Evolutionary conservation across 1,140 invertebrate genomes (phyloP).

Genomic region (Neodiprion pinetum): DNA sequence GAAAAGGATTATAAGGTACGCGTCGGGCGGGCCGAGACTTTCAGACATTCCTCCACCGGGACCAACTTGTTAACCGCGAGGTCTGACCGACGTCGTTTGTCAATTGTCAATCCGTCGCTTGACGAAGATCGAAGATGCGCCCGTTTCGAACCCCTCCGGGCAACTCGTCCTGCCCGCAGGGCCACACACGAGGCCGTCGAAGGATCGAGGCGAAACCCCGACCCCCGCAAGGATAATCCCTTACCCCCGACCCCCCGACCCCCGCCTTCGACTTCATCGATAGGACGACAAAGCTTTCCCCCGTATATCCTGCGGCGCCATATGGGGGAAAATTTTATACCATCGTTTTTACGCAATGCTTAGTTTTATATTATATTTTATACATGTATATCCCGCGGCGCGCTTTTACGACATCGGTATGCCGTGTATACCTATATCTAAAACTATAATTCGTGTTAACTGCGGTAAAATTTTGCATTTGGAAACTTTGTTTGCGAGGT

Average conservation of each 20-base stretch:
- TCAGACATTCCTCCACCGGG: background rate
- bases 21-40: background rate
- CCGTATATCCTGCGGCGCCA: too few relatives aligned
- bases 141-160: background rate
- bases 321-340: too few relatives aligned
- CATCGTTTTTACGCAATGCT: too few relatives aligned
- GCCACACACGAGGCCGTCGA: slow-evolving; percentile 3
- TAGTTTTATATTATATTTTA: too few relatives aligned
- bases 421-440: too few relatives aligned
- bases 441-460: too few relatives aligned
- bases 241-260: too few relatives aligned
- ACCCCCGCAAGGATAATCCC: background rate
- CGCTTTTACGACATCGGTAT: too few relatives aligned
- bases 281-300: background rate
- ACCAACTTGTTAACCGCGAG: background rate
- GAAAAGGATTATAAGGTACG: background rate
- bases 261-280: background rate
- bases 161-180: background rate
- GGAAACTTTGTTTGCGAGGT: too few relatives aligned
- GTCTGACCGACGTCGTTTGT: slow-evolving; percentile 6
- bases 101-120: slow-evolving; percentile 7
- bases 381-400: too few relatives aligned
- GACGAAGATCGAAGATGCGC: slow-evolving; percentile 6
- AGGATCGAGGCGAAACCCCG: background rate
- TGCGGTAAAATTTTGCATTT: too few relatives aligned